A percentile compares a stretch with the other conserved stretches of the same genome.
phyloP scores from a whole-genome alignment of 23 tunicate species.

The Styela plicata region DNA sequence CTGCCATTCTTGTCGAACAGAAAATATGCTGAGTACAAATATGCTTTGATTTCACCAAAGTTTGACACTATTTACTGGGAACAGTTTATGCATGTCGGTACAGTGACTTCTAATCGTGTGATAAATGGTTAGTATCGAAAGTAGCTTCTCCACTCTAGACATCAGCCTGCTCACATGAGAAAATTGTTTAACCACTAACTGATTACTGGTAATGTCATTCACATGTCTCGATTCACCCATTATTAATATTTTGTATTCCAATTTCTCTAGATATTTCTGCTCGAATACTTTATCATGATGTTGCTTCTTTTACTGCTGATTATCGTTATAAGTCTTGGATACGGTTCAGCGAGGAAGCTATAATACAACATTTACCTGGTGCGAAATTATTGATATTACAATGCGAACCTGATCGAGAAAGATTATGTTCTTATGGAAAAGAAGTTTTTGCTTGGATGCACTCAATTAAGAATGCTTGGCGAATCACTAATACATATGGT shows the following conservation, averaged over 20 bases:
- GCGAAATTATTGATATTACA: not conserved
- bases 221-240: too few relatives aligned
- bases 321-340: not conserved
- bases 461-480: not conserved
- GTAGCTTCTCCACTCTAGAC: too few relatives aligned
- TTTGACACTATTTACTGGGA: not conserved
- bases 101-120: not conserved
- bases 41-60: not conserved
- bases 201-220: too few relatives aligned
- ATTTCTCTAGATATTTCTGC: not conserved
- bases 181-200: too few relatives aligned
- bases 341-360: not conserved
- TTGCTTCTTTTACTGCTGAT: not conserved
- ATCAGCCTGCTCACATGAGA: too few relatives aligned
- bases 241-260: not conserved
- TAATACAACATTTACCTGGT: not conserved
- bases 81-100: not conserved
- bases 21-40: not conserved
- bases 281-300: not conserved
- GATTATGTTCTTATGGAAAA: not conserved
- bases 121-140: not conserved
- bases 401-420: not conserved
- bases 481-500: not conserved
- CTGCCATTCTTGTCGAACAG: not conserved
- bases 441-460: conserved; percentile 7